Conservation (phyloP, 1,140 invertebrate genomes). For the Sitodiplosis mosellana region DNA sequence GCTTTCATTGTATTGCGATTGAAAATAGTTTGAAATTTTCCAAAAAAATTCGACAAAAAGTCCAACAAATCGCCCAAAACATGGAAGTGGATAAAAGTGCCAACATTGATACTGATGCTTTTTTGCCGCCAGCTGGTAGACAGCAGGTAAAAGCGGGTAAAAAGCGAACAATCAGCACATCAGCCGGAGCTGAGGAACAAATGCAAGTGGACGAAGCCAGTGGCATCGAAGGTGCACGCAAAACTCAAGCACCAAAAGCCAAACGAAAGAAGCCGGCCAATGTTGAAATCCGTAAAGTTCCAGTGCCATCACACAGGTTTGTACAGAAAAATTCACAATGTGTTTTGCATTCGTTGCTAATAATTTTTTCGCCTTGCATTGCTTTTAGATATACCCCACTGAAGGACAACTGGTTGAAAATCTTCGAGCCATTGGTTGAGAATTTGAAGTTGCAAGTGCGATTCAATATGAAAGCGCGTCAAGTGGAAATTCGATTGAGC, state of each 20-base stretch:
- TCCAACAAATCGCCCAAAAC: no score
- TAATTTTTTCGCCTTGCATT: conserved; percentile 29
- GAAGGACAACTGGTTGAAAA: conserved; percentile 94
- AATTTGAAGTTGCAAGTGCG: conserved; percentile 85
- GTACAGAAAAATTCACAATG: conserved; percentile 2
- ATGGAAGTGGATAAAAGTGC: no score
- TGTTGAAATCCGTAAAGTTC: conserved; percentile 39
- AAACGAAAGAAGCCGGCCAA: conserved; percentile 31
- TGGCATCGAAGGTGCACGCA: conserved; percentile 38
- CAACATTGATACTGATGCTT: no score
- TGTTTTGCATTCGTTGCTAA: not conserved
- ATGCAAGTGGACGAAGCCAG: conserved; percentile 45
- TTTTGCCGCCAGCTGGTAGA: no score
- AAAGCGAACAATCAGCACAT: conserved; percentile 23
- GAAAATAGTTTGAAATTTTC: no score
- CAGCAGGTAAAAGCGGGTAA: conserved; percentile 14
- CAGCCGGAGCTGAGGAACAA: conserved; percentile 24
- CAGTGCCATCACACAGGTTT: conserved; percentile 38
- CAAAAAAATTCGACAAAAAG: no score
- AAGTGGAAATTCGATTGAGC: conserved; percentile 32
- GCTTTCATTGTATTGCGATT: no score
- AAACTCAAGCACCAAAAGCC: conserved; percentile 18
- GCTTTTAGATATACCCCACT: conserved; percentile 72
- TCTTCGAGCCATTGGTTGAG: conserved; percentile 91
- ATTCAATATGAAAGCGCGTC: conserved; percentile 81